Evolutionary conservation across 2,888 invertebrate species (phyloP).

Genomic region (Tipula unca): DNA sequence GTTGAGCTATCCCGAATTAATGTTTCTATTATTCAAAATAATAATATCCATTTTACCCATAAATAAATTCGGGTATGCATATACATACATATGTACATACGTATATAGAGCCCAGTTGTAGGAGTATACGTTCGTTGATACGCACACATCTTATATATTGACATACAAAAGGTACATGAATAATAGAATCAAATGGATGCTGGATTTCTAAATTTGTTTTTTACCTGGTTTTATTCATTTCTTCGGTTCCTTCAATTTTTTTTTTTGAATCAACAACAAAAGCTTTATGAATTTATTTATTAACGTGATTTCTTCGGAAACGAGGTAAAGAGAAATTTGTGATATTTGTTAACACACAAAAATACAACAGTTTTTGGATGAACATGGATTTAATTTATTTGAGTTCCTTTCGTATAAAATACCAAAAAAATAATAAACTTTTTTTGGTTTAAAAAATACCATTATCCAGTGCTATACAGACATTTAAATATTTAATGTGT

Average conservation of each 20-base stretch:
- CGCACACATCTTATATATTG: background rate
- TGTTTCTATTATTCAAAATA: background rate
- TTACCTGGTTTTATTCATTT: background rate
- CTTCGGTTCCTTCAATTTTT: background rate
- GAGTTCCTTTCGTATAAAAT: background rate
- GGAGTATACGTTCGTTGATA: background rate
- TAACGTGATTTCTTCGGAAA: background rate
- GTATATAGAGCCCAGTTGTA: no score
- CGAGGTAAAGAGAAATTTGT: background rate
- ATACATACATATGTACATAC: background rate
- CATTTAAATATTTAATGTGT: conserved; percentile 8
- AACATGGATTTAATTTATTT: background rate
- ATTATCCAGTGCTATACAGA: background rate
- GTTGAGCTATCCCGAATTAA: background rate
- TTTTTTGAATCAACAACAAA: background rate
- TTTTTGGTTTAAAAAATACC: background rate
- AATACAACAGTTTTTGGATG: background rate
- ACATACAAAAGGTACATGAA: background rate
- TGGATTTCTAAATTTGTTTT: background rate
- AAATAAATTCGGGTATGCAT: background rate
- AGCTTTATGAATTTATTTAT: background rate
- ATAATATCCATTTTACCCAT: background rate
- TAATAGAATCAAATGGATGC: background rate
- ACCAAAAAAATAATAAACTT: background rate
- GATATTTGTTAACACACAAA: background rate